Conservation (phyloP, 2,797 vertebrate genomes). For the Rhadinocentrus ornatus region DNA sequence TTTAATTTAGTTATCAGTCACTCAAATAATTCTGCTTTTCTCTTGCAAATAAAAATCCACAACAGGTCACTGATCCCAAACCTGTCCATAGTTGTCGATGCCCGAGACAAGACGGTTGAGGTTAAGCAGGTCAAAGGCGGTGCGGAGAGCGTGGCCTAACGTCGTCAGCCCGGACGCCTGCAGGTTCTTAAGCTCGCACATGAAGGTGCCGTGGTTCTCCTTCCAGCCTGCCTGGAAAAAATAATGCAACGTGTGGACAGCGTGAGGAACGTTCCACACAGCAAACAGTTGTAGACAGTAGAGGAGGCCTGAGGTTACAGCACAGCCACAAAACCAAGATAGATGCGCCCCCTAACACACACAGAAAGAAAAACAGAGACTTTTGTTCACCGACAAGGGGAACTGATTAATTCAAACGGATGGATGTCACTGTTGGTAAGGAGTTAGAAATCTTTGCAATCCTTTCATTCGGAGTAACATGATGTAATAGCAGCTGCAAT, state of each 20-base stretch:
- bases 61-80: constrained; percentile 48
- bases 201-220: constrained; percentile 98
- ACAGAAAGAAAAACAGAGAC: constrained; percentile 23
- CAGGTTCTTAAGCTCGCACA: constrained; percentile 98
- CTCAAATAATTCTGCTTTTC: neutral
- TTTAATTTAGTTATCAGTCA: too few relatives aligned
- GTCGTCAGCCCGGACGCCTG: constrained; percentile 95
- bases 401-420: constrained; percentile 25
- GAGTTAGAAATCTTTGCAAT: neutral
- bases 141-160: constrained; percentile 93
- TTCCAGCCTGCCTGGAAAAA: constrained; percentile 95
- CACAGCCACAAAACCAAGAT: constrained; percentile 36
- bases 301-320: constrained; percentile 16
- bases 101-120: constrained; percentile 98
- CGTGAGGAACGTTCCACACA: neutral
- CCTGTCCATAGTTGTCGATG: constrained; percentile 99
- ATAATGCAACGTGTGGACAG: constrained; percentile 35
- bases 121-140: constrained; percentile 98
- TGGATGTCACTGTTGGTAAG: constrained; percentile 13
- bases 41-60: neutral
- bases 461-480: constrained; percentile 5
- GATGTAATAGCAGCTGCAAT: constrained; percentile 22
- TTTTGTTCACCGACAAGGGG: constrained; percentile 28
- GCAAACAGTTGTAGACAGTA: neutral
- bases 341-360: constrained; percentile 36